Evolutionary conservation across 2,888 invertebrate species (phyloP), one percentile per base, ranked within the genome.

Genomic region (Phragmatobia fuliginosa): DNA sequence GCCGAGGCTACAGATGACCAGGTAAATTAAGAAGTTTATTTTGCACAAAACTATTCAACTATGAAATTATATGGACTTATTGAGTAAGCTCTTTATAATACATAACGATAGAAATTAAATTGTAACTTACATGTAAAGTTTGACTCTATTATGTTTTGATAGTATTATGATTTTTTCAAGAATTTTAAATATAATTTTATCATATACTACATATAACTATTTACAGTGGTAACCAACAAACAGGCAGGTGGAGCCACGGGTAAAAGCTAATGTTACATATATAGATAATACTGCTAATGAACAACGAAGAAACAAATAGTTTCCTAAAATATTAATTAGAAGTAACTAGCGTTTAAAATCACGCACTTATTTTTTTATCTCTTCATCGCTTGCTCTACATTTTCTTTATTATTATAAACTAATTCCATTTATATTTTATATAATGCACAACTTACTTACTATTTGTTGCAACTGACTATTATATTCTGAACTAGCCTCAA

Each of bases 371-470:
- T 6, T 21, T 18, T 41, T 41, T 21, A 45, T 45, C 45, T 45
- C 8, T 18, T 21, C 45, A 21, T 45, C 45, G 45, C 45, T 21
- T 45, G 21, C 21, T 45, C 45, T 45, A 45, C 45, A 45, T 45
- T 45, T 45, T 45, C 21, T 45, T 45, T 45, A 45, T 45, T 7
- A 45, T 21, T 45, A 45, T 45, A 11, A 36, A 62, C n/a, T 36
- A 32, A 36, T 36, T 18, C 25, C n/a, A 62, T 62, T 25, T 62
- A 11, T 62, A 21, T 62, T 60, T 60, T 60, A 60, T 60, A 60
- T 32, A 41, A 41, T 41, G 11, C 28, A 60, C 21, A 60, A 31
- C 33, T 60, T 60, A 21, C 45, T 45, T 45, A 21, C 21, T 21
- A 21, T 45, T 45, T 45, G 45, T 45, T 45, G 45, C 21, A 45